Conservation (phyloP, 2,888 invertebrate genomes). For the Ectemnius continuus region DNA sequence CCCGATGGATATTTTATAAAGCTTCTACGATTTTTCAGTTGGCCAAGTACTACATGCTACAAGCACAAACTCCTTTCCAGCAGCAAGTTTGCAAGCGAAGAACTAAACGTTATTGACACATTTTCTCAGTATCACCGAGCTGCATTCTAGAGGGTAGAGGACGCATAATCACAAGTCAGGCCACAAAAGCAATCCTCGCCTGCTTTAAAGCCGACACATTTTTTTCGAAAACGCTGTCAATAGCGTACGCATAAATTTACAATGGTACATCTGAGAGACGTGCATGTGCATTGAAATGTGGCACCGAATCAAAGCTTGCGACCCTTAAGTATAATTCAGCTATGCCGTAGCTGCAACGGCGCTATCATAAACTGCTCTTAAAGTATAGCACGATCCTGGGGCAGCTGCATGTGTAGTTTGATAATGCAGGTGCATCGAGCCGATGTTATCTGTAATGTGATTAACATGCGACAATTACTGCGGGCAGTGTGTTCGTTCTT, state of each 20-base stretch:
- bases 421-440: slow-evolving; percentile 68
- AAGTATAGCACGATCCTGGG: slow-evolving; percentile 51
- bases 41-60: slow-evolving; percentile 27
- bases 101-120: background rate
- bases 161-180: no score
- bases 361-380: slow-evolving; percentile 58
- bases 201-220: no score
- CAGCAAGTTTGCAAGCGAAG: no score
- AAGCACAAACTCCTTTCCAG: slow-evolving; percentile 22
- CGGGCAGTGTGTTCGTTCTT: slow-evolving; percentile 21
- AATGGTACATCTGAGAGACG: no score
- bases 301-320: slow-evolving; percentile 13
- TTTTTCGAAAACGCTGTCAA: no score
- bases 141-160: no score
- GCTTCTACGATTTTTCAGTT: slow-evolving; percentile 45
- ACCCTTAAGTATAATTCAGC: slow-evolving; percentile 44
- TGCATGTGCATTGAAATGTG: background rate
- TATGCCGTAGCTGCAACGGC: slow-evolving; percentile 27
- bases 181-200: no score
- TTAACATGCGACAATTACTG: slow-evolving; percentile 59
- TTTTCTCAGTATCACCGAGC: slow-evolving; percentile 5
- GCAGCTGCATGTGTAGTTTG: slow-evolving; percentile 68
- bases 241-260: no score
- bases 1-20: slow-evolving; percentile 57
- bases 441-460: slow-evolving; percentile 58